phyloP scores from a whole-genome alignment of 2,888 invertebrate species.

The Meloe dianella region DNA sequence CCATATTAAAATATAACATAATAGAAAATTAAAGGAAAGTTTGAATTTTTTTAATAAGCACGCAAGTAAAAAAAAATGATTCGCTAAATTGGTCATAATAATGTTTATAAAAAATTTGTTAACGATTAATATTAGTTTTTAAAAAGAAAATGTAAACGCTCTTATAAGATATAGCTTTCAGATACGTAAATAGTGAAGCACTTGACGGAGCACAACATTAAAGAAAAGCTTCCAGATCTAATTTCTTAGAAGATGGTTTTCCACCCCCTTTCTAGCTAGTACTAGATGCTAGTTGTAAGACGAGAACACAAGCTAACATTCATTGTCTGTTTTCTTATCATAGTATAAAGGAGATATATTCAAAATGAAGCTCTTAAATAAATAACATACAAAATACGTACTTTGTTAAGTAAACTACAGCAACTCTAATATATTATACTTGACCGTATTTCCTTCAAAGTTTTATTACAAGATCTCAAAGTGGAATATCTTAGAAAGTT shows the following conservation, averaged over 20 bases:
- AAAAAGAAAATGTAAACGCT: not conserved
- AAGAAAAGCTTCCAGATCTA: conserved; percentile 4
- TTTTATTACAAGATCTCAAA: conserved; percentile 16
- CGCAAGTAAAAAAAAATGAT: not conserved
- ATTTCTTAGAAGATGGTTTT: not conserved
- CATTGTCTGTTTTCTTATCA: not conserved
- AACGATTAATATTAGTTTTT: not conserved
- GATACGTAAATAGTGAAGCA: not conserved
- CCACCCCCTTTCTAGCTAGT: not conserved
- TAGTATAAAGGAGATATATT: conserved; percentile 2
- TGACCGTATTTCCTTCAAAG: conserved; percentile 18
- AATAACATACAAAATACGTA: conserved; percentile 9
- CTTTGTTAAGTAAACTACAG: conserved; percentile 15
- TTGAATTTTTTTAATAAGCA: not conserved
- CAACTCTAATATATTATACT: conserved; percentile 14
- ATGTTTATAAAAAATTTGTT: not conserved
- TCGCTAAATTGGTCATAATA: not conserved
- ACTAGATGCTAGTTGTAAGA: not conserved
- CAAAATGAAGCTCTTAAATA: conserved; percentile 9
- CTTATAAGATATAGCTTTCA: not conserved
- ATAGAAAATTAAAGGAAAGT: not conserved
- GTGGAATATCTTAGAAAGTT: not conserved
- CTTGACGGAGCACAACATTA: not conserved
- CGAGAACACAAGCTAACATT: not conserved
- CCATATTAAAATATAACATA: not conserved